phyloP scores from a whole-genome alignment of 2,888 invertebrate species.

The Smittia sp. region DNA sequence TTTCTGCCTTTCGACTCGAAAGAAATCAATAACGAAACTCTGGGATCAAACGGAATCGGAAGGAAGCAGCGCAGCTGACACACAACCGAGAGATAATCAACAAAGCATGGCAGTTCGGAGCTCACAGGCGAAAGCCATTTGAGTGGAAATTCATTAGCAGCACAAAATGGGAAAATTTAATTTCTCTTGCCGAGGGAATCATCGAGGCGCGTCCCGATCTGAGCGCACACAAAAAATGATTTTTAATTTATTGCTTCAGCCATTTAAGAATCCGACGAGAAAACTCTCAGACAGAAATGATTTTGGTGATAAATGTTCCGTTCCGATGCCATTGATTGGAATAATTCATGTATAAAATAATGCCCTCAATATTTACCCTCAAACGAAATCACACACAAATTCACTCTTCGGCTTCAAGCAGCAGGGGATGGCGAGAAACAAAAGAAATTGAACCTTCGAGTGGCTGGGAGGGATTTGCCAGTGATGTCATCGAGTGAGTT shows the following conservation, averaged over 20 bases:
- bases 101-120: not conserved
- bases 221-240: not conserved
- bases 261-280: not conserved
- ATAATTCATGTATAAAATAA: constrained; percentile 50
- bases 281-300: not conserved
- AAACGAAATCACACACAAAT: constrained; percentile 36
- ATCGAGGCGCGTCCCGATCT: not conserved
- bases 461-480: no score
- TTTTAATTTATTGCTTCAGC: constrained; percentile 28
- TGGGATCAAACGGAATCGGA: not conserved
- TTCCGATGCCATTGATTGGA: constrained; percentile 45
- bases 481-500: no score
- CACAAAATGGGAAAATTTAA: not conserved
- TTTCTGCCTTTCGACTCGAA: not conserved
- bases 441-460: constrained; percentile 5
- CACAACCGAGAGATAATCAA: not conserved
- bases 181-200: not conserved
- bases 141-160: constrained; percentile 22
- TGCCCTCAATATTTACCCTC: constrained; percentile 48
- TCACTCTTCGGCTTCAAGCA: not conserved
- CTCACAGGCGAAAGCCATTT: not conserved
- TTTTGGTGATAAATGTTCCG: constrained; percentile 14
- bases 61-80: not conserved
- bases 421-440: not conserved
- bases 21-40: not conserved